phyloP scores from a whole-genome alignment of 2,797 vertebrate species.

The Chrosomus eos region DNA sequence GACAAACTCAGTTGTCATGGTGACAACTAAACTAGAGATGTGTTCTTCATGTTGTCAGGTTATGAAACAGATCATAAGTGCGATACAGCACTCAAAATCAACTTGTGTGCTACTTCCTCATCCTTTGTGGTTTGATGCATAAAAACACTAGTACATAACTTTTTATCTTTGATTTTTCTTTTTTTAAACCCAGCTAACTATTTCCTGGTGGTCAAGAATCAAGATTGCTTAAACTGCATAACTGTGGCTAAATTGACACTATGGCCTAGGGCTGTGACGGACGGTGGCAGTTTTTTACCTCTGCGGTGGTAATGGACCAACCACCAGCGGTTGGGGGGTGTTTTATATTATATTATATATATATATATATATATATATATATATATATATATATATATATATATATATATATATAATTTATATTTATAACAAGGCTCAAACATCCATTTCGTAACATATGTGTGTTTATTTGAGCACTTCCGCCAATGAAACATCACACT shows the following conservation, averaged over 20 bases:
- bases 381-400: too few relatives aligned
- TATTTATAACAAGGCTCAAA: too few relatives aligned
- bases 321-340: too few relatives aligned
- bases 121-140: slow-evolving; percentile 1
- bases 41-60: slow-evolving; percentile 6
- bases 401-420: too few relatives aligned
- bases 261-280: neutral
- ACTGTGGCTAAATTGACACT: neutral
- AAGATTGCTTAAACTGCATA: neutral
- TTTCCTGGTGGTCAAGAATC: neutral
- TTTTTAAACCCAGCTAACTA: neutral
- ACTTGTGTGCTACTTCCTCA: slow-evolving; percentile 28
- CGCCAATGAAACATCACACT: too few relatives aligned
- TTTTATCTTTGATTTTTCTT: slow-evolving; percentile 6
- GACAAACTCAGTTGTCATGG: slow-evolving; percentile 46
- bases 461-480: too few relatives aligned
- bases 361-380: too few relatives aligned
- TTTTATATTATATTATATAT: too few relatives aligned
- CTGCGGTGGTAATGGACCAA: too few relatives aligned
- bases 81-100: slow-evolving; percentile 14
- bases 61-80: slow-evolving; percentile 40
- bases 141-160: neutral
- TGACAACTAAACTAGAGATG: slow-evolving; percentile 34
- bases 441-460: too few relatives aligned
- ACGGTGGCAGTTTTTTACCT: too few relatives aligned